Percentiles rank a stretch among this genome's conserved stretches.
Conservation (phyloP, 1,140 invertebrate genomes). For the Diabrotica virgifera region DNA sequence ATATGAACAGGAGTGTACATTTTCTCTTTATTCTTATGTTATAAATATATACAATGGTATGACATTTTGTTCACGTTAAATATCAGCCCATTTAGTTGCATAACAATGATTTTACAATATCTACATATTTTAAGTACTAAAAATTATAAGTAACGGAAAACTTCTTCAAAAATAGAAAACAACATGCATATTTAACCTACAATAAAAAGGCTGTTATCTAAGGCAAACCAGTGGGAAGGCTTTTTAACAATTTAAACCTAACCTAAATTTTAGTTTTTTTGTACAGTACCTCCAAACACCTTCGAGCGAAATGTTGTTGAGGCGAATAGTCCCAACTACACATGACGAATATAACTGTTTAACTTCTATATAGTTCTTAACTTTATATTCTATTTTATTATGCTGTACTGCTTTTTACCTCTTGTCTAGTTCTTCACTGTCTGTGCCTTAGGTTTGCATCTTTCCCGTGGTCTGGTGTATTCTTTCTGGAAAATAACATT, state of each 20-base stretch:
- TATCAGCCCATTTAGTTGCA: slow-evolving; percentile 21
- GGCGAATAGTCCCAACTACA: slow-evolving; percentile 12
- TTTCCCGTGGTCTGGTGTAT: slow-evolving; percentile 47
- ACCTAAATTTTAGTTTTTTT: slow-evolving; percentile 7
- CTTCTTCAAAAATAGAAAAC: slow-evolving; percentile 15
- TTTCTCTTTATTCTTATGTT: slow-evolving; percentile 12
- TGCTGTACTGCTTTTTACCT: neutral
- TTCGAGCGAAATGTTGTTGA: slow-evolving; percentile 10
- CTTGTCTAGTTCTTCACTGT: slow-evolving; percentile 37
- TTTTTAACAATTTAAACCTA: slow-evolving; percentile 23
- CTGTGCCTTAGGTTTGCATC: slow-evolving; percentile 45
- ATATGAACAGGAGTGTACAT: slow-evolving; percentile 22
- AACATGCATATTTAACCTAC: slow-evolving; percentile 18
- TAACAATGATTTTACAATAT: slow-evolving; percentile 25
- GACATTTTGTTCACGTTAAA: slow-evolving; percentile 19
- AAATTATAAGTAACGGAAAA: slow-evolving; percentile 15
- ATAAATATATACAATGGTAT: slow-evolving; percentile 22
- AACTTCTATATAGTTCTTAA: slow-evolving; percentile 12
- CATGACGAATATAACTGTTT: slow-evolving; percentile 17
- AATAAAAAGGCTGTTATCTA: slow-evolving; percentile 23
- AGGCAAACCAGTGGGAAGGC: slow-evolving; percentile 22
- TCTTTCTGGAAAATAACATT: slow-evolving; percentile 40
- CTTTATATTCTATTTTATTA: neutral
- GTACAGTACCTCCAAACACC: slow-evolving; percentile 18
- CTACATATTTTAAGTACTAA: slow-evolving; percentile 19